Conservation (phyloP, 2,797 vertebrate genomes). For the Holocentrus rufus region DNA sequence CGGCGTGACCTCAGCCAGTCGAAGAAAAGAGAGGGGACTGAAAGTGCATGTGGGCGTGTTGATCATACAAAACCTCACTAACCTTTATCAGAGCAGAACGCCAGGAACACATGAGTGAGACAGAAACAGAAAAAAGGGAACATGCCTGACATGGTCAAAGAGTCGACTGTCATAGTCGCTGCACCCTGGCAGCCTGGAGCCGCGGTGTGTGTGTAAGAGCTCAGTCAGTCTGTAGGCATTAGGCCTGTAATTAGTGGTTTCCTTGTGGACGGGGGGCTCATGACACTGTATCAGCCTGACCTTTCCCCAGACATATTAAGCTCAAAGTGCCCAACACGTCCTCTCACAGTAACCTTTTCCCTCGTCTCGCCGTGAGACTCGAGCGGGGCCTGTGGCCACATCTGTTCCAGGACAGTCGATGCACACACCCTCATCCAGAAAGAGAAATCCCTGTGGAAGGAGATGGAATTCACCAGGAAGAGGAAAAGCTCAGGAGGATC, state of each 20-base stretch:
- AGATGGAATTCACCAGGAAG: conserved; percentile 17
- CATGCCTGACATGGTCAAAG: conserved; percentile 8
- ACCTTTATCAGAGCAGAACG: conserved; percentile 58
- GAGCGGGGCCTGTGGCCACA: conserved; percentile 39
- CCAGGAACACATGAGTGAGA: conserved; percentile 11
- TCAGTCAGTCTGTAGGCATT: conserved; percentile 48
- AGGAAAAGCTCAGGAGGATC: conserved; percentile 10
- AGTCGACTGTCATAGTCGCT: background rate
- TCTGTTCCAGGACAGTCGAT: conserved; percentile 19
- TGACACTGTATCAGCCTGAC: conserved; percentile 59
- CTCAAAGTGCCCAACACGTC: conserved; percentile 40
- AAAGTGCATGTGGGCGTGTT: conserved; percentile 33
- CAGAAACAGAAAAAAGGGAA: conserved; percentile 2
- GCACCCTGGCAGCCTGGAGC: conserved; percentile 18
- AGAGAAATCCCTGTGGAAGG: conserved; percentile 30
- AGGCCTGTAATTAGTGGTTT: conserved; percentile 59
- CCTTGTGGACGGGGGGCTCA: conserved; percentile 24
- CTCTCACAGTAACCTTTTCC: conserved; percentile 61
- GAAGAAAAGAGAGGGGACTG: conserved; percentile 16
- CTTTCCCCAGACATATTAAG: conserved; percentile 67
- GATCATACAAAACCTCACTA: conserved; percentile 47
- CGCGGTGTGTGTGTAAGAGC: conserved; percentile 33
- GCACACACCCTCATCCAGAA: background rate
- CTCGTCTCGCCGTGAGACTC: conserved; percentile 13
- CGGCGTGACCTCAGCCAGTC: conserved; percentile 55